Conservation (phyloP, 2,797 vertebrate genomes). For the Calcarius lapponicus region DNA sequence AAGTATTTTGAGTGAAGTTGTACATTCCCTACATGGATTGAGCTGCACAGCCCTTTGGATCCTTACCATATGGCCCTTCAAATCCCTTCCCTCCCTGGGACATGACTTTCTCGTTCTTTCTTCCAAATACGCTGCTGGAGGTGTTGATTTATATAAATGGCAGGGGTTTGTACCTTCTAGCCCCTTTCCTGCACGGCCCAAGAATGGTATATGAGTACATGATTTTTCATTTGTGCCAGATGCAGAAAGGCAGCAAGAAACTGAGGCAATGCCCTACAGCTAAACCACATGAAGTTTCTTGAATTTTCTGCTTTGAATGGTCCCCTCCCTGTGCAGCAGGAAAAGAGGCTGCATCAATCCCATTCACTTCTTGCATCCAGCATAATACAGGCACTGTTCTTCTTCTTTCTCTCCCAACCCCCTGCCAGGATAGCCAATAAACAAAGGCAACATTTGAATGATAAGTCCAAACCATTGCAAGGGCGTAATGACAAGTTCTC, state of each 20-base stretch:
- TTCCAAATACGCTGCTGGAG: neutral
- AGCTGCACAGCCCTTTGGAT: neutral
- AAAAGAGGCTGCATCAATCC: neutral
- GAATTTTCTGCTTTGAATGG: neutral
- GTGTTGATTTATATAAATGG: neutral
- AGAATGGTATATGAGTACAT: neutral
- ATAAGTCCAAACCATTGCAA: neutral
- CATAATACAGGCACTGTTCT: neutral
- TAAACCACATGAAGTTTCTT: neutral
- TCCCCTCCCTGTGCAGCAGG: neutral
- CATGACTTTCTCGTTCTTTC: neutral
- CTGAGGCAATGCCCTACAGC: neutral
- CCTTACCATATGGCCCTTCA: neutral
- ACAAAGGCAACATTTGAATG: fast-evolving
- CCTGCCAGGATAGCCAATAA: neutral
- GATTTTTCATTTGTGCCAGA: neutral
- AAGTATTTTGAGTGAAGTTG: neutral
- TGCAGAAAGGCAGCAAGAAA: neutral
- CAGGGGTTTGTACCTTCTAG: neutral
- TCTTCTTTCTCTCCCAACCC: neutral
- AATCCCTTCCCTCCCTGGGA: neutral
- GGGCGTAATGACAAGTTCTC: neutral
- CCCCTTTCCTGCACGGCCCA: neutral
- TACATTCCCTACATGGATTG: neutral
- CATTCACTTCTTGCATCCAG: neutral